Base-by-base conservation (phyloP, 2,888 invertebrate genomes). In the Opisthograptis luteolata region DNA sequence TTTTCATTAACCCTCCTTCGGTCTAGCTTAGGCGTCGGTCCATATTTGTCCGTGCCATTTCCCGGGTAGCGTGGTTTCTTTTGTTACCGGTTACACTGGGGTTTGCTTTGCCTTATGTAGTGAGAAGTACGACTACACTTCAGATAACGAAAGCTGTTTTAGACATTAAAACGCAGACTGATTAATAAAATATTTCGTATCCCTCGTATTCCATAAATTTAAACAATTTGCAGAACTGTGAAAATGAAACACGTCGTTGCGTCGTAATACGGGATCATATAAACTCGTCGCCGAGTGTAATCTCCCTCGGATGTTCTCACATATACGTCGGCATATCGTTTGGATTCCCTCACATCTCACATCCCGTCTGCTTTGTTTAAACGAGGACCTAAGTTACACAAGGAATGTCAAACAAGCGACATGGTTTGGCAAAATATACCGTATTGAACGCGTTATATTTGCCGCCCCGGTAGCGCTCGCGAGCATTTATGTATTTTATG, bases 361-460 rank as follows among this genome's bases (percentile, higher is more conserved):
- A 68, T 65, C 51, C 49, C 60, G 57, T 50, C 59, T 65, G 67
- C 69, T 67, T 68, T 66, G 65, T 67, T 61, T 68, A 64, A 72
- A 66, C 60, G 64, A 60, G 60, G 64, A 68, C 66, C 64, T 52
- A 50, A 52, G 62, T 60, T 58, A 58, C 58, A 66, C 61, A 55
- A 53, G 73, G 73, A 74, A 74, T 75, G 70, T 66, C 57, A 71
- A 70, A 73, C 71, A 64, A 54, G 48, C 34, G 55, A 34, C 43
- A 58, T 52, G 20, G 37, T 49, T 37, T 35, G 30, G 34, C 40
- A 55, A 46, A 44, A 44, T 51, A 45, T 43, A 54, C 45, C 39
- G 32, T 41, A 32, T n/a, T 25, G 44, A 48, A 44, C 45, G 31
- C 39, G 35, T 10, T 48, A 42, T 36, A 52, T 49, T 39, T 27